phyloP scores from a whole-genome alignment of 2,797 vertebrate genomes.

The Anabacerthia variegaticeps region DNA sequence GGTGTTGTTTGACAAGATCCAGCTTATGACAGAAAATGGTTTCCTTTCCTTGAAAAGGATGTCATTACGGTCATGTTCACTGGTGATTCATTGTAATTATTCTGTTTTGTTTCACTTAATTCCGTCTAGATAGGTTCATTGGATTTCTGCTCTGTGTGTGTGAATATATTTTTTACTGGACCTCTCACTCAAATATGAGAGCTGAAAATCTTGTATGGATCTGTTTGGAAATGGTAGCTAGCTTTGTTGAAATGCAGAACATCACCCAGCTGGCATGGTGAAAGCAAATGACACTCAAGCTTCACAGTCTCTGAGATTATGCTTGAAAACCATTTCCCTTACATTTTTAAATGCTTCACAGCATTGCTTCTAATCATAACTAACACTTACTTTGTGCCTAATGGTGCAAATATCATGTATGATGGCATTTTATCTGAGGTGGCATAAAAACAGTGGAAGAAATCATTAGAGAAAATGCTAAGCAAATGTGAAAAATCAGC shows the following conservation, averaged over 20 bases:
- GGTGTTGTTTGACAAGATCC: slow-evolving; percentile 47
- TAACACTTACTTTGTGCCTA: slow-evolving; percentile 65
- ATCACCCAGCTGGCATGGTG: background rate
- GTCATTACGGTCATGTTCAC: background rate
- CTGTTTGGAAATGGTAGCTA: slow-evolving; percentile 34
- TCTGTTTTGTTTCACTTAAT: slow-evolving; percentile 48
- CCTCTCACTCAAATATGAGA: background rate
- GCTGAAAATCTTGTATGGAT: background rate
- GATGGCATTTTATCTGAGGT: slow-evolving; percentile 67
- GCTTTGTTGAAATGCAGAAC: slow-evolving; percentile 24
- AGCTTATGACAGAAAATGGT: slow-evolving; percentile 31
- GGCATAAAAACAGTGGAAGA: slow-evolving; percentile 68
- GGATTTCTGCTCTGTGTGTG: background rate
- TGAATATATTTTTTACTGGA: slow-evolving; percentile 6
- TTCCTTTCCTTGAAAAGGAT: slow-evolving; percentile 2
- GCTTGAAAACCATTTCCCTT: slow-evolving; percentile 49
- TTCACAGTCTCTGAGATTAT: slow-evolving; percentile 25
- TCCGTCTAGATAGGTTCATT: background rate
- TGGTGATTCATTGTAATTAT: slow-evolving; percentile 40
- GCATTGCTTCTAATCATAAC: slow-evolving; percentile 60
- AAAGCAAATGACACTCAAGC: slow-evolving; percentile 35
- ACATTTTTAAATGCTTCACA: slow-evolving; percentile 64
- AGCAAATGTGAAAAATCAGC: slow-evolving; percentile 79
- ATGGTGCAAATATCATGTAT: slow-evolving; percentile 71
- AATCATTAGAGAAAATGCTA: slow-evolving; percentile 74